Percentiles rank a stretch among this genome's conserved stretches.
phyloP scores from a whole-genome alignment of 2,888 invertebrate species.

The Pyrrhosoma nymphula region DNA sequence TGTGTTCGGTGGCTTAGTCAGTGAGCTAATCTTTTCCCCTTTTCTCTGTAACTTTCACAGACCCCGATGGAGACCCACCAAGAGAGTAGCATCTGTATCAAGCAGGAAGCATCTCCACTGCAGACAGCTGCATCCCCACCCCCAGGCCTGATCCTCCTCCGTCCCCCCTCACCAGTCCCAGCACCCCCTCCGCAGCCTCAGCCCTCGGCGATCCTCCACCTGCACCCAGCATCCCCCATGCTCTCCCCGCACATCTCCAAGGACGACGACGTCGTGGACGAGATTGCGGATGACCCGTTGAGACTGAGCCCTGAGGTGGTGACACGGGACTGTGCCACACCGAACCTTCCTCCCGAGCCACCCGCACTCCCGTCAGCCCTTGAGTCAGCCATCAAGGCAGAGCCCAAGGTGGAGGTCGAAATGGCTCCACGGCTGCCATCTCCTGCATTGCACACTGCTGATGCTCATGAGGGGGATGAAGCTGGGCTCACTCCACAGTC shows the following conservation, averaged over 20 bases:
- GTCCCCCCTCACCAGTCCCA: conserved; percentile 32
- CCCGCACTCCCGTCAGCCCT: conserved; percentile 83
- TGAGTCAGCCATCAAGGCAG: conserved; percentile 92
- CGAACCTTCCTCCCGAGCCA: conserved; percentile 74
- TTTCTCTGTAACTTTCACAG: neutral
- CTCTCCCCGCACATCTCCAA: conserved; percentile 56
- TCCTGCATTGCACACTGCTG: conserved; percentile 69
- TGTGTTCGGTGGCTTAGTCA: too few relatives aligned
- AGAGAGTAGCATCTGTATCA: conserved; percentile 69
- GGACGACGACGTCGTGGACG: conserved; percentile 78
- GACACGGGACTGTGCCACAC: conserved; percentile 70
- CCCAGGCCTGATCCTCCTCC: conserved; percentile 21
- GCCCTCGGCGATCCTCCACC: conserved; percentile 28
- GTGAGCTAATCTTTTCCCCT: too few relatives aligned
- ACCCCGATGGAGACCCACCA: conserved; percentile 77
- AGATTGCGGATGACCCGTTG: conserved; percentile 77
- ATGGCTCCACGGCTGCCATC: conserved; percentile 75
- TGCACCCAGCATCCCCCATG: conserved; percentile 43
- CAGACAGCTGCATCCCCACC: conserved; percentile 70
- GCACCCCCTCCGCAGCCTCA: conserved; percentile 55
- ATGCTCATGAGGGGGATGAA: conserved; percentile 54
- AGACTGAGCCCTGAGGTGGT: conserved; percentile 74
- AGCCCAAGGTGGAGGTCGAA: conserved; percentile 89
- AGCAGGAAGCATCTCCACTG: conserved; percentile 68
- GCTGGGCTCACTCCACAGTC: conserved; percentile 79